Conservation (phyloP, 2,797 vertebrate genomes). For the Pelobates cultripes region DNA sequence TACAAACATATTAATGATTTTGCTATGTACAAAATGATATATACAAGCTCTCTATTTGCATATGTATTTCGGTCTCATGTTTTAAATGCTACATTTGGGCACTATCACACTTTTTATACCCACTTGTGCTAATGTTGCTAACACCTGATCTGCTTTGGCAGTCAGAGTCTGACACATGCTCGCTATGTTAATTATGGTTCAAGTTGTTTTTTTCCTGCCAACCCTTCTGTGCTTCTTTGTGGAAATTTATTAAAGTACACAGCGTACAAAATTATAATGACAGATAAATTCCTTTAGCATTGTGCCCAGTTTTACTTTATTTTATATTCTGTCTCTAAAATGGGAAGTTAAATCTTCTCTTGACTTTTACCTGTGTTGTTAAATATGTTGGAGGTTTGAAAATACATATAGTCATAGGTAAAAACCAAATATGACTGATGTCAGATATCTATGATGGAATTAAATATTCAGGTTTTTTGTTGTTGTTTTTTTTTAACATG, state of each 20-base stretch:
- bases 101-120: slow-evolving; percentile 28
- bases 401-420: too few species aligned
- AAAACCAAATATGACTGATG: too few species aligned
- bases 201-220: slow-evolving; percentile 48
- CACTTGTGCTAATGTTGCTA: slow-evolving; percentile 36
- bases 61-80: too few species aligned
- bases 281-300: neutral
- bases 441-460: too few species aligned
- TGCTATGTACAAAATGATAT: too few species aligned
- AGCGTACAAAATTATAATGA: slow-evolving; percentile 26
- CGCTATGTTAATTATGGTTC: slow-evolving; percentile 49
- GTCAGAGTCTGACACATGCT: slow-evolving; percentile 43
- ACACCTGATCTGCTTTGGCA: slow-evolving; percentile 50
- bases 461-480: too few species aligned
- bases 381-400: neutral
- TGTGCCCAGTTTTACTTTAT: neutral
- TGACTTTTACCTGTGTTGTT: neutral
- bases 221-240: slow-evolving; percentile 24
- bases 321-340: neutral
- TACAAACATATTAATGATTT: too few species aligned
- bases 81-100: slow-evolving; percentile 14
- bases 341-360: neutral
- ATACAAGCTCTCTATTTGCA: too few species aligned
- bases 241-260: slow-evolving; percentile 29
- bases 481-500: too few species aligned